Conservation (phyloP, 1,140 invertebrate genomes). For the Oryzaephilus surinamensis region DNA sequence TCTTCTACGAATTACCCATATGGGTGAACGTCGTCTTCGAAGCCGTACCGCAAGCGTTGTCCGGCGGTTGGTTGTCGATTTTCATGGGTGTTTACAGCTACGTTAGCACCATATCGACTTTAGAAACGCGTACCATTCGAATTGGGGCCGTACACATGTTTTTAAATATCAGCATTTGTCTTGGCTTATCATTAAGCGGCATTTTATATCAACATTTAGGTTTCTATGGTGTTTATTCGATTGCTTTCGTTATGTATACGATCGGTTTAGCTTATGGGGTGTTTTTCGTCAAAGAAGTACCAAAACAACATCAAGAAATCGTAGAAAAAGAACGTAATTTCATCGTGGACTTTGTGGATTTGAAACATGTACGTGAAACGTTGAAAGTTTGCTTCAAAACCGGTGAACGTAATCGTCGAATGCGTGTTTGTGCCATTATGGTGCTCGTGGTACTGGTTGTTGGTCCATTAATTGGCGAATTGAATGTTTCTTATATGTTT, state of each 20-base stretch:
- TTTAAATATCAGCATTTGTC: constrained; percentile 37
- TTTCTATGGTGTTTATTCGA: constrained; percentile 46
- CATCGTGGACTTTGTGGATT: constrained; percentile 28
- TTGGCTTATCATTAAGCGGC: constrained; percentile 44
- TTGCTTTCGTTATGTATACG: constrained; percentile 30
- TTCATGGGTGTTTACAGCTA: constrained; percentile 53
- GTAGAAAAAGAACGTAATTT: constrained; percentile 4
- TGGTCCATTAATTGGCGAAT: constrained; percentile 30
- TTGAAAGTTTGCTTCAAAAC: constrained; percentile 24
- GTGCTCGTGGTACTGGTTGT: constrained; percentile 28
- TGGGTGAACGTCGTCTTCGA: constrained; percentile 44
- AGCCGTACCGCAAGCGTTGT: constrained; percentile 44
- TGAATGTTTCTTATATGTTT: constrained; percentile 28
- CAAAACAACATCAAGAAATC: constrained; percentile 7
- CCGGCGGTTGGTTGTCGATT: constrained; percentile 47
- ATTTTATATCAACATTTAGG: constrained; percentile 42
- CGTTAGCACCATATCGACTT: constrained; percentile 45
- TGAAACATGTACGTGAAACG: constrained; percentile 23
- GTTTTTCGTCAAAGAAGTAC: constrained; percentile 22
- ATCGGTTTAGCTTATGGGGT: constrained; percentile 25
- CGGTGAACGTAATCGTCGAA: constrained; percentile 18
- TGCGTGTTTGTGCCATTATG: constrained; percentile 26
- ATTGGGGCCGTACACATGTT: constrained; percentile 42
- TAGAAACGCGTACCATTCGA: constrained; percentile 47
- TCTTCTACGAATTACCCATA: constrained; percentile 41